Evolutionary conservation across 2,113 vertebrate species (phyloP).

Genomic region (Peromyscus leucopus): DNA sequence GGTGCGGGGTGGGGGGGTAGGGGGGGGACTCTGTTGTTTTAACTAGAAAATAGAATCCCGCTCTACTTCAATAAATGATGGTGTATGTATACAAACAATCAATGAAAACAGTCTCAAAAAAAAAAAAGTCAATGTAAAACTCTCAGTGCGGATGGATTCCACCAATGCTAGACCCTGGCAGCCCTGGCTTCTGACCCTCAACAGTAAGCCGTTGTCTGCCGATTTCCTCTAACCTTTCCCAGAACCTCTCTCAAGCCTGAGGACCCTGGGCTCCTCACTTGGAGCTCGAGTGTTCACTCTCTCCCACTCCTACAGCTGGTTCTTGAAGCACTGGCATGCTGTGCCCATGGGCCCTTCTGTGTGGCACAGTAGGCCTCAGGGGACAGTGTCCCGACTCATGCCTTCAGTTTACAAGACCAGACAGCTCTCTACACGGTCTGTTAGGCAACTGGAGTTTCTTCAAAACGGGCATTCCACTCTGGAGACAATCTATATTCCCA

Average conservation of each 20-base stretch:
- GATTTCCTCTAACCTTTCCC: neutral
- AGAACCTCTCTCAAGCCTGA: neutral
- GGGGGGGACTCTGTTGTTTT: neutral
- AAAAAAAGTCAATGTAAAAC: neutral
- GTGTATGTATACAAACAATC: neutral
- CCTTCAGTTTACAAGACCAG: conserved; percentile 45
- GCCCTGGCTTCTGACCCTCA: neutral
- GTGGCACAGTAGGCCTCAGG: neutral
- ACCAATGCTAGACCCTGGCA: fast-evolving
- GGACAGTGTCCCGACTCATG: neutral
- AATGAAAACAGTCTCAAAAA: neutral
- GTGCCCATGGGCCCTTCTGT: neutral
- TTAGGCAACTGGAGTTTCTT: conserved; percentile 38
- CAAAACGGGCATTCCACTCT: neutral
- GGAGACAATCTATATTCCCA: conserved; percentile 6
- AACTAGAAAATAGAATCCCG: conserved; percentile 16
- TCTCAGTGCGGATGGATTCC: neutral
- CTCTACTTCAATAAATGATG: conserved; percentile 38
- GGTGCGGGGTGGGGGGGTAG: too few species aligned
- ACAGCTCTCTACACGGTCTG: neutral
- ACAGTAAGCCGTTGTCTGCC: neutral
- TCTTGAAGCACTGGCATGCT: neutral
- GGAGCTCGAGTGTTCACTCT: neutral
- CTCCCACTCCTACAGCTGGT: neutral
- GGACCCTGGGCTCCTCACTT: neutral